phyloP scores from a whole-genome alignment of 2,113 vertebrate species.

The Hypomesus transpacificus region DNA sequence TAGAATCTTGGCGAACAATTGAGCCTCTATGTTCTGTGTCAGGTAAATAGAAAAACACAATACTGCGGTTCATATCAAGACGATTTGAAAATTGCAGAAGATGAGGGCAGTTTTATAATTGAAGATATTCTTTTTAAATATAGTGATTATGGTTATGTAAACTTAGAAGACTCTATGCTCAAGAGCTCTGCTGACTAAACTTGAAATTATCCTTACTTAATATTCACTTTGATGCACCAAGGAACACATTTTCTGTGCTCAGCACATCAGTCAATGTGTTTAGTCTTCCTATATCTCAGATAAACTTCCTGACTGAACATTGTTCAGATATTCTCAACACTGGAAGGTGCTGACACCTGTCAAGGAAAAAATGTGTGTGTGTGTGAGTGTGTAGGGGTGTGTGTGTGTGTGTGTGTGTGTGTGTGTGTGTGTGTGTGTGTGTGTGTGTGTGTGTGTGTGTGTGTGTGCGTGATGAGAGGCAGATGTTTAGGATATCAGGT shows the following conservation, averaged over 20 bases:
- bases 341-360: conserved; percentile 11
- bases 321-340: not conserved
- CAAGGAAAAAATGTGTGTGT: not conserved
- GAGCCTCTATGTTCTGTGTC: conserved; percentile 44
- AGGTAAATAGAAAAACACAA: conserved; percentile 45
- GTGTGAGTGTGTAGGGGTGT: not conserved
- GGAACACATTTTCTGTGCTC: conserved; percentile 36
- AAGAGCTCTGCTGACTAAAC: conserved; percentile 57
- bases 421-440: not conserved
- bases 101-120: conserved; percentile 26
- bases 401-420: not conserved
- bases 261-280: conserved; percentile 48
- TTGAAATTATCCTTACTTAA: conserved; percentile 52
- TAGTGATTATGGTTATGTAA: not conserved
- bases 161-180: conserved; percentile 3
- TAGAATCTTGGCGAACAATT: conserved; percentile 53
- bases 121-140: not conserved
- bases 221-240: conserved; percentile 57
- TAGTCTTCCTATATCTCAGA: conserved; percentile 13
- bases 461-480: conserved; percentile 5
- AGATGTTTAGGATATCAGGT: conserved; percentile 39
- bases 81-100: conserved; percentile 32
- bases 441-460: not conserved
- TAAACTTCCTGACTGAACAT: no score
- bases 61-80: conserved; percentile 6